Percentiles rank a stretch among this genome's conserved stretches.
phyloP scores from a whole-genome alignment of 2,797 vertebrate species.

The Hydrophis major region DNA sequence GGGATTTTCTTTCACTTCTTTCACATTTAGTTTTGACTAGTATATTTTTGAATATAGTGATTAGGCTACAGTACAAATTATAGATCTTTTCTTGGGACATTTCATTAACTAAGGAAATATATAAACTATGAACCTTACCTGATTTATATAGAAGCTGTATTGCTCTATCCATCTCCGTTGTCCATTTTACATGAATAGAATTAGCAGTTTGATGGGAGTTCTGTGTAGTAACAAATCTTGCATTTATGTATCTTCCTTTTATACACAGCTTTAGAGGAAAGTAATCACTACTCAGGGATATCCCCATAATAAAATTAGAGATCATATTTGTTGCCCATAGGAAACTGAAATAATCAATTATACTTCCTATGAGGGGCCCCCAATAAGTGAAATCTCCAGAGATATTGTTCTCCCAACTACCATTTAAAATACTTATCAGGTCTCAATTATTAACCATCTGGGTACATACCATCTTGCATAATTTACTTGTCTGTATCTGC shows the following conservation, averaged over 20 bases:
- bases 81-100: not conserved
- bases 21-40: not conserved
- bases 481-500: not conserved
- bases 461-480: not conserved
- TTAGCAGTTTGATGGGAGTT: not conserved
- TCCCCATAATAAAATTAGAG: not conserved
- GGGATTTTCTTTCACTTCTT: not conserved
- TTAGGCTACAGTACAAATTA: not conserved
- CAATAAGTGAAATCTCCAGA: not conserved
- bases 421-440: not conserved
- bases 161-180: not conserved
- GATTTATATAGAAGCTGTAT: not conserved
- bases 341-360: not conserved
- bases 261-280: not conserved
- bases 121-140: not conserved
- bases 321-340: not conserved
- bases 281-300: not conserved
- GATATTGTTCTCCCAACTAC: not conserved
- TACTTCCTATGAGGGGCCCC: not conserved
- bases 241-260: not conserved
- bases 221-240: not conserved
- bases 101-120: not conserved
- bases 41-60: not conserved
- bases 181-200: not conserved
- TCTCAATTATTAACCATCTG: not conserved